Conservation (phyloP, 2,113 vertebrate genomes). For the Nothobranchius kuhntae region DNA sequence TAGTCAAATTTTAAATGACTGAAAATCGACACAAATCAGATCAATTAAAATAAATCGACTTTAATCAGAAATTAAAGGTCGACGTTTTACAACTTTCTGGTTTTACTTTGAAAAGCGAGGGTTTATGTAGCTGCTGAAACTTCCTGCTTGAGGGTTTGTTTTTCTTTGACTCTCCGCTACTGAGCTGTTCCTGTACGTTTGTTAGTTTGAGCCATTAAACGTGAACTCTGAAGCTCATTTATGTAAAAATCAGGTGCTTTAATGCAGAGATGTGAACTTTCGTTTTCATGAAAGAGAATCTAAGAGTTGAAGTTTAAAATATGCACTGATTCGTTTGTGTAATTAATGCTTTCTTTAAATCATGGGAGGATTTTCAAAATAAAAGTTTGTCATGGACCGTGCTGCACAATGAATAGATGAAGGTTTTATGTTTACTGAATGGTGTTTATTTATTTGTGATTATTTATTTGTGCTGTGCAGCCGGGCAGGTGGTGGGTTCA, state of each 20-base stretch:
- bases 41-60: too few species aligned
- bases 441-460: not conserved
- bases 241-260: slow-evolving; percentile 4
- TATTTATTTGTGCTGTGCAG: slow-evolving; percentile 7
- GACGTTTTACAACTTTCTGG: not conserved
- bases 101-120: not conserved
- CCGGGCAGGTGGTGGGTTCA: slow-evolving; percentile 1
- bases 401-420: slow-evolving; percentile 12
- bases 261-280: slow-evolving; percentile 5
- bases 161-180: not conserved
- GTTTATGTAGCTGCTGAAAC: not conserved
- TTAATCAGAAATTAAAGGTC: too few species aligned
- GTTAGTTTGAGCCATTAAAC: slow-evolving; percentile 33
- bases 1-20: too few species aligned
- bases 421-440: not conserved
- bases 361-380: slow-evolving; percentile 1
- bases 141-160: not conserved
- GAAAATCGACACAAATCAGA: too few species aligned
- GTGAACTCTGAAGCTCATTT: not conserved
- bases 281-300: slow-evolving; percentile 11
- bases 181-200: not conserved
- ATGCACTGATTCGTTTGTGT: slow-evolving; percentile 19
- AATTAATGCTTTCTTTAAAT: not conserved
- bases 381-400: slow-evolving; percentile 16
- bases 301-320: not conserved